These are phyloP conservation scores for Nannoperca obscura DNA, from an alignment of 2,797 vertebrate species.

Conservation along the genomic window DNA sequence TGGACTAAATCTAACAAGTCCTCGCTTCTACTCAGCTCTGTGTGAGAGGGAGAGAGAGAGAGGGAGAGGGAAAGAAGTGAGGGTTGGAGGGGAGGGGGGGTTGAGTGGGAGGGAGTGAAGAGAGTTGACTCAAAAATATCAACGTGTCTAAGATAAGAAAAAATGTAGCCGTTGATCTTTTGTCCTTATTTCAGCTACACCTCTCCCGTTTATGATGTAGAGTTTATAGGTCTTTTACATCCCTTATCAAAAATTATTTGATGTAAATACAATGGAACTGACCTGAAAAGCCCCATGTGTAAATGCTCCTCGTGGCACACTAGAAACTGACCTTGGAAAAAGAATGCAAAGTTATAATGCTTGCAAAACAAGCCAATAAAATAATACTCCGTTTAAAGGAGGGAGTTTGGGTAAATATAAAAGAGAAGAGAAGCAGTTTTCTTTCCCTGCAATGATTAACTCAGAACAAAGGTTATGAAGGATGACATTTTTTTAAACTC, in stretches of 20 bases:
- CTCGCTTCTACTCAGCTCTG: conserved; percentile 43
- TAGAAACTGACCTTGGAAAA: conserved; percentile 91
- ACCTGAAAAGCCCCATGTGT: conserved; percentile 90
- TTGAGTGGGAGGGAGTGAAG: conserved; percentile 28
- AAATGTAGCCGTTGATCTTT: conserved; percentile 86
- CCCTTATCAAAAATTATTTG: conserved; percentile 94
- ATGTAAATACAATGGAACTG: conserved; percentile 93
- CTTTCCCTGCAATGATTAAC: conserved; percentile 81
- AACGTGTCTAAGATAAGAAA: conserved; percentile 80
- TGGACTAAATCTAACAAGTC: conserved; percentile 80
- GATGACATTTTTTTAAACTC: conserved; percentile 73
- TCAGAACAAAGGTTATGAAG: conserved; percentile 81
- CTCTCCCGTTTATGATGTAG: conserved; percentile 86
- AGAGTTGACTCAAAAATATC: conserved; percentile 80
- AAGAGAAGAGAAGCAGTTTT: conserved; percentile 71
- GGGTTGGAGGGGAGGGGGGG: conserved; percentile 10
- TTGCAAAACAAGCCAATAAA: conserved; percentile 90
- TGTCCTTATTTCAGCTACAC: conserved; percentile 87
- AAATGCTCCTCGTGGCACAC: conserved; percentile 90
- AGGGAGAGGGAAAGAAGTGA: conserved; percentile 11
- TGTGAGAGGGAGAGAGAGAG: conserved; percentile 13
- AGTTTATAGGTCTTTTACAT: conserved; percentile 89
- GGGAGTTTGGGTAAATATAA: conserved; percentile 86
- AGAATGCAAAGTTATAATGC: conserved; percentile 86
- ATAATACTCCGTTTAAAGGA: conserved; percentile 83